phyloP scores from a whole-genome alignment of 2,888 invertebrate species.

The Petrolisthes manimaculis region DNA sequence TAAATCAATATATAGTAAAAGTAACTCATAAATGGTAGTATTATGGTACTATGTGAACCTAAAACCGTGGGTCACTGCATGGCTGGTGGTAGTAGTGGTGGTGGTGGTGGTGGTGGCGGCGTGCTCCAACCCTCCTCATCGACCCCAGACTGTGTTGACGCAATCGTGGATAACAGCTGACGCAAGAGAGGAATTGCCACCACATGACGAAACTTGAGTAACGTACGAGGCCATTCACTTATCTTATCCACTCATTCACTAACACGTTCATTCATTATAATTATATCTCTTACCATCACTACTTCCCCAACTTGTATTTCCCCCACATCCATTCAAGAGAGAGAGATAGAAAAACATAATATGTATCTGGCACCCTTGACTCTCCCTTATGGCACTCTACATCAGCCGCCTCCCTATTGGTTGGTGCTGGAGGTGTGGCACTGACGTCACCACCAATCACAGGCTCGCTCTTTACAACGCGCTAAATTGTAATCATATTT shows the following conservation, averaged over 20 bases:
- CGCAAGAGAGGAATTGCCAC: background rate
- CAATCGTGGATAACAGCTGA: background rate
- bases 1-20: no score
- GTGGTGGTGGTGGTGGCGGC: no score
- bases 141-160: background rate
- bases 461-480: background rate
- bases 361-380: background rate
- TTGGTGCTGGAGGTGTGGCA: slow-evolving; percentile 24
- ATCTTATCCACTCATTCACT: no score
- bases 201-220: no score
- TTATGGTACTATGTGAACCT: no score
- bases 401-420: slow-evolving; percentile 19
- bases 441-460: slow-evolving; percentile 29
- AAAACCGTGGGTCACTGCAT: no score
- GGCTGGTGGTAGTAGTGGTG: no score
- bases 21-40: no score
- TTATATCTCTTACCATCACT: background rate
- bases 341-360: slow-evolving; percentile 4
- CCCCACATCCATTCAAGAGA: background rate
- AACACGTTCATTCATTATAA: no score
- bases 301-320: background rate
- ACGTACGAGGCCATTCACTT: no score
- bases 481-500: no score
- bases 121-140: background rate
- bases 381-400: background rate